Conservation (phyloP, 2,113 vertebrate species). For the Nibea coibor region DNA sequence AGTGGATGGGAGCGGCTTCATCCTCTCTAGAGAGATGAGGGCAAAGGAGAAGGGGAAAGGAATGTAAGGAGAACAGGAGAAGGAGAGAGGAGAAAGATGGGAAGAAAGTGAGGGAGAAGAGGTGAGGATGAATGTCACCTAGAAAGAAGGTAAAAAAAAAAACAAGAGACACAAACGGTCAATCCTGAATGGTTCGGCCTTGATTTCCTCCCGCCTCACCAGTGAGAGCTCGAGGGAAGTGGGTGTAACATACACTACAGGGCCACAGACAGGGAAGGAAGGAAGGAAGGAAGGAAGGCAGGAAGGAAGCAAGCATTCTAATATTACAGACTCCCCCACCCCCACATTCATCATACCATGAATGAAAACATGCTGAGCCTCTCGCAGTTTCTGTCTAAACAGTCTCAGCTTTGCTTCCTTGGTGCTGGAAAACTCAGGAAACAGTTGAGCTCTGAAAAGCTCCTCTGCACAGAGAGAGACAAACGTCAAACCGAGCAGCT, state of each 20-base stretch:
- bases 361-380: constrained; percentile 63
- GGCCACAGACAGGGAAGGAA: constrained; percentile 62
- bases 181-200: not conserved
- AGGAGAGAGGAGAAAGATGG: constrained; percentile 2
- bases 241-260: constrained; percentile 63
- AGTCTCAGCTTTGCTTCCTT: constrained; percentile 42
- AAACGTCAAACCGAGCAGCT: not conserved
- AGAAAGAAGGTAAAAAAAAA: not conserved
- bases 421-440: constrained; percentile 44
- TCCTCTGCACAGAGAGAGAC: not conserved
- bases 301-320: constrained; percentile 54
- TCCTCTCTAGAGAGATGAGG: constrained; percentile 39
- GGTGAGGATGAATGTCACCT: not conserved
- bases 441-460: constrained; percentile 15
- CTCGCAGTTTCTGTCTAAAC: constrained; percentile 48
- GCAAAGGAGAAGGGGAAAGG: not conserved
- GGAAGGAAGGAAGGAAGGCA: constrained; percentile 74
- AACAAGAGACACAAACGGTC: constrained; percentile 34
- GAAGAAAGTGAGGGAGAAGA: not conserved
- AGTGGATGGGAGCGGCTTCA: constrained; percentile 60
- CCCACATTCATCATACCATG: constrained; percentile 62
- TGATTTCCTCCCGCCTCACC: not conserved
- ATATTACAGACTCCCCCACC: constrained; percentile 53
- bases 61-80: not conserved
- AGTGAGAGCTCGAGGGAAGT: constrained; percentile 46